Evolutionary conservation across 1,140 invertebrate species (phyloP), one percentile per base, ranked within the genome.

Genomic region (Eurosta solidaginis): DNA sequence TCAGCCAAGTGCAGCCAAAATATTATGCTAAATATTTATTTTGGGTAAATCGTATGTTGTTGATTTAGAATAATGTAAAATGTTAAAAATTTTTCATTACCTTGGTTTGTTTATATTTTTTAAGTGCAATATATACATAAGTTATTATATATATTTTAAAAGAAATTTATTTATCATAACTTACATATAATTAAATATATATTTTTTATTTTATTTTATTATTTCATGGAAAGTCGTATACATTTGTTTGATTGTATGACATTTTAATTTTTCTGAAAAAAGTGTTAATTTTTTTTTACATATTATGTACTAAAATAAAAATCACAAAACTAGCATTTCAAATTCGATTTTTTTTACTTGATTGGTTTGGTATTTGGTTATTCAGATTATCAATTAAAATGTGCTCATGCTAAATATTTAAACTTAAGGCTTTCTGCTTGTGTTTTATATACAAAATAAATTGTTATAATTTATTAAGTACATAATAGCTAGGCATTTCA

Each of bases 201-300:
- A n/a, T 45, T 45, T 45, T 9, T 45, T 45, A 9, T 9, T 45
- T 45, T 45, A 40, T 4, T 74, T 74, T 74, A 45, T 74, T 29
- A 83, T 85, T 84, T 83, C 83, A 81, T 49, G 84, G 84, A 85
- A 85, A 84, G 84, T 85, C 84, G 84, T 85, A 85, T 85, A 85
- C 84, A 79, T 85, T 85, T 81, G 82, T 82, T 81, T 85, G 84
- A 85, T 85, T 85, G 84, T 85, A 47, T 63, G 36, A 29, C 36
- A 42, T 49, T 50, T 73, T 42, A 40, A 27, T 45, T 74, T 20
- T 45, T 68, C n/a, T 20, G 42, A 36, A 36, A 74, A 74, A 74
- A 74, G 25, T 74, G 36, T 45, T 9, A 45, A 9, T 45, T 9
- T 45, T 45, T 45, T 9, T 45, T 7, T 45, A 45, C 44, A n/a